A percentile compares a stretch with the other conserved stretches of the same genome.
Conservation (phyloP, 1,140 invertebrate species). For the Drosophila simulans region DNA sequence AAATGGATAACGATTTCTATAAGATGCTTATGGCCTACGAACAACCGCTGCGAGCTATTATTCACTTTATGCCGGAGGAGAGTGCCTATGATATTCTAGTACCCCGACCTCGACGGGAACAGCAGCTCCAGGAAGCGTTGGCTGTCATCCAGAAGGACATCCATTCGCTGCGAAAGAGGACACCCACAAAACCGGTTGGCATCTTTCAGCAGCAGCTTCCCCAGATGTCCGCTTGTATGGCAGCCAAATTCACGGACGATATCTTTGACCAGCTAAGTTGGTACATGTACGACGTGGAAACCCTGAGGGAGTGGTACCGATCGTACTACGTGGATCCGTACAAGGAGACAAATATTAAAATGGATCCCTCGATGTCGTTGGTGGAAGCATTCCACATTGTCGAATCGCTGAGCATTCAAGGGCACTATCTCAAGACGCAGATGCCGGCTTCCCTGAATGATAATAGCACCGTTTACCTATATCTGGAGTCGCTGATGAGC, state of each 20-base stretch:
- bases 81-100: conserved; percentile 65
- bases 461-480: conserved; percentile 47
- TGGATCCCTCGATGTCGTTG: conserved; percentile 36
- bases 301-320: conserved; percentile 58
- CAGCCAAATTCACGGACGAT: conserved; percentile 37
- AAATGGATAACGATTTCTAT: conserved; percentile 50
- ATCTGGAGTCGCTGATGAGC: conserved; percentile 63
- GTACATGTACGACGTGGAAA: conserved; percentile 71
- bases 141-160: conserved; percentile 52
- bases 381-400: conserved; percentile 20
- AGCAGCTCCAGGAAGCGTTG: conserved; percentile 42
- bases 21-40: conserved; percentile 29
- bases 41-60: conserved; percentile 55
- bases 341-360: conserved; percentile 50
- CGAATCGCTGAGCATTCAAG: conserved; percentile 56
- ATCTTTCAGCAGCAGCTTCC: conserved; percentile 71
- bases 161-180: conserved; percentile 47
- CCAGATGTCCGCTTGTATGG: conserved; percentile 69
- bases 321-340: conserved; percentile 62
- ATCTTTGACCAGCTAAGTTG: conserved; percentile 71
- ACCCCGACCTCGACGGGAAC: conserved; percentile 59
- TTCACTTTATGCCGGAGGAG: conserved; percentile 70
- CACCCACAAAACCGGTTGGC: conserved; percentile 49
- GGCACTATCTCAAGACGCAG: conserved; percentile 55
- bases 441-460: conserved; percentile 45